phyloP scores from a whole-genome alignment of 2,113 vertebrate genomes.

The Formicarius rufipectus region DNA sequence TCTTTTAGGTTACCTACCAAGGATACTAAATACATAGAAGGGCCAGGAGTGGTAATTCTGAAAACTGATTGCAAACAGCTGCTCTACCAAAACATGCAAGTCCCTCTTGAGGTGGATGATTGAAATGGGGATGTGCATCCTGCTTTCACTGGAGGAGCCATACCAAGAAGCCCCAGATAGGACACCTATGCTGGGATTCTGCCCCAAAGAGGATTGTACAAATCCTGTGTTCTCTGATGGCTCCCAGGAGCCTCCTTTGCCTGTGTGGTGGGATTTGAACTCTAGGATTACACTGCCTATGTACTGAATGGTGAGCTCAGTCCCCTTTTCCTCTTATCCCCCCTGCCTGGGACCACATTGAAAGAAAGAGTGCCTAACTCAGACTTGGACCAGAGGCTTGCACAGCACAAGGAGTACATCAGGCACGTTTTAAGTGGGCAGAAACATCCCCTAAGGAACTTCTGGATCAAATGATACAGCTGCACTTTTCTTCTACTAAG shows the following conservation, averaged over 20 bases:
- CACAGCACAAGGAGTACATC: not conserved
- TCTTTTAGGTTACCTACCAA: not conserved
- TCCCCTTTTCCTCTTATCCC: not conserved
- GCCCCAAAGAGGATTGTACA: not conserved
- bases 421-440: not conserved
- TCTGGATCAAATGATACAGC: not conserved
- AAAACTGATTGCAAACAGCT: not conserved
- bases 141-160: not conserved
- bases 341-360: not conserved
- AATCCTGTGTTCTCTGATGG: not conserved
- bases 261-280: not conserved
- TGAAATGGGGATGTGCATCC: not conserved
- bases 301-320: not conserved
- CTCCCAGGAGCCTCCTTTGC: not conserved
- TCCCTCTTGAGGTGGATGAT: not conserved
- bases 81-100: not conserved
- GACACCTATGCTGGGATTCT: not conserved
- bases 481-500: not conserved
- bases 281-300: not conserved
- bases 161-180: not conserved
- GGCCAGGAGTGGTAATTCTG: not conserved
- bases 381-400: not conserved
- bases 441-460: not conserved
- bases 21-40: not conserved
- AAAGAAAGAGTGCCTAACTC: not conserved